Conservation (phyloP, 2,797 vertebrate species). For the Fistularia commersonii region DNA sequence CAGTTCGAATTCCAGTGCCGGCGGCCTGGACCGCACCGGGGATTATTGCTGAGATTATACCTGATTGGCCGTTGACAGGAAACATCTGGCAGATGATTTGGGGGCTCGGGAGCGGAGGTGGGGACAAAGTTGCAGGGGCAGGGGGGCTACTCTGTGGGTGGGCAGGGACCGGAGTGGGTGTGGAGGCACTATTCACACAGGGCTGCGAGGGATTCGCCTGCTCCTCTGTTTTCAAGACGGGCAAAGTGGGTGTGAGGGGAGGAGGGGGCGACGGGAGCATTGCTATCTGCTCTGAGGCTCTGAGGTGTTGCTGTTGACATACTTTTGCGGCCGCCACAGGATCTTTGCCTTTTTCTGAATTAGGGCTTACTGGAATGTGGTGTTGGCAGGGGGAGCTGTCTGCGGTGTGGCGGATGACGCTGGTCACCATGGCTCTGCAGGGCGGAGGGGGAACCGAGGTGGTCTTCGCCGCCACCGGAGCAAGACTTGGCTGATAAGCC, state of each 20-base stretch:
- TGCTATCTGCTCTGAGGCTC: slow-evolving; percentile 44
- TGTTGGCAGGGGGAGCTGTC: slow-evolving; percentile 74
- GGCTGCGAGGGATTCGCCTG: slow-evolving; percentile 29
- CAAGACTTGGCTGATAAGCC: slow-evolving; percentile 43
- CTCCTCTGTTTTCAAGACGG: slow-evolving; percentile 42
- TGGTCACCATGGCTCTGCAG: slow-evolving; percentile 85
- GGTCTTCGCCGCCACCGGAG: slow-evolving; percentile 40
- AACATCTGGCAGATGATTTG: slow-evolving; percentile 95
- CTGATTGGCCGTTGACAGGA: slow-evolving; percentile 81
- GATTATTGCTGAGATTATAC: slow-evolving; percentile 85
- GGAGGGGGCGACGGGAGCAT: slow-evolving; percentile 44
- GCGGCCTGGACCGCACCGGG: slow-evolving; percentile 74
- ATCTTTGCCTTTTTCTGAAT: slow-evolving; percentile 50
- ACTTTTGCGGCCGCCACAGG: slow-evolving; percentile 19
- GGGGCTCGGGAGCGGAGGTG: slow-evolving; percentile 74
- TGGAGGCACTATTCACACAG: slow-evolving; percentile 45
- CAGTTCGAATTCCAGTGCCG: slow-evolving; percentile 69
- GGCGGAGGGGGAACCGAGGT: slow-evolving; percentile 44
- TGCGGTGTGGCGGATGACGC: slow-evolving; percentile 90
- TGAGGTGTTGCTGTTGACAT: slow-evolving; percentile 43
- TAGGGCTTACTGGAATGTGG: slow-evolving; percentile 67
- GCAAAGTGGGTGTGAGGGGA: slow-evolving; percentile 9
- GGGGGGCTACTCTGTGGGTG: slow-evolving; percentile 39
- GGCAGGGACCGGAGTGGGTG: slow-evolving; percentile 25
- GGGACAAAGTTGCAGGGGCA: slow-evolving; percentile 55